Evolutionary conservation across 2,888 invertebrate species (phyloP).

Genomic region (Eucera pruinosa): DNA sequence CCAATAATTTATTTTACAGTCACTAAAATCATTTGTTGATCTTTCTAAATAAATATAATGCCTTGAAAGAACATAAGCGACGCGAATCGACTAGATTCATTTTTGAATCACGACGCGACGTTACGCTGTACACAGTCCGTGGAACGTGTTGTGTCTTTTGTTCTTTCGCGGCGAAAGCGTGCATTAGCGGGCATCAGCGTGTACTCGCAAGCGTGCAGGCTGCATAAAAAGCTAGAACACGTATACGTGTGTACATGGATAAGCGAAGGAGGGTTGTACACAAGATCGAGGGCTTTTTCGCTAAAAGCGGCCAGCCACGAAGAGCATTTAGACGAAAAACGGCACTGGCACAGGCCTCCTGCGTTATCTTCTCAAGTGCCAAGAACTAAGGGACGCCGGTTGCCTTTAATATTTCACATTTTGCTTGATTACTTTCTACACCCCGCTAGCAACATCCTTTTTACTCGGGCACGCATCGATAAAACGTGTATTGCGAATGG

Average conservation of each 20-base stretch:
- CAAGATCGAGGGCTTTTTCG: slow-evolving; percentile 57
- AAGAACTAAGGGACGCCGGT: slow-evolving; percentile 17
- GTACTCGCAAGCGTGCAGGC: slow-evolving; percentile 8
- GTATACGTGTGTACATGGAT: neutral
- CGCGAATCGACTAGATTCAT: neutral
- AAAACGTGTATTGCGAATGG: neutral
- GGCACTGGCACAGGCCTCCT: slow-evolving; percentile 43
- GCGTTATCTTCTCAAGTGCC: slow-evolving; percentile 51
- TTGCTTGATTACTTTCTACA: slow-evolving; percentile 68
- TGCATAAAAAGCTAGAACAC: slow-evolving; percentile 19
- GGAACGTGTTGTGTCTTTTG: slow-evolving; percentile 50
- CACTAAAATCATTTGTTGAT: too few species aligned
- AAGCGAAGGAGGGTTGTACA: slow-evolving; percentile 4
- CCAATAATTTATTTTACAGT: too few species aligned
- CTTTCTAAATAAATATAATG: too few species aligned
- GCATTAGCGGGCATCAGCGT: slow-evolving; percentile 45
- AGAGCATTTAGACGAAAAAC: slow-evolving; percentile 66
- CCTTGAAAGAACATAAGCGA: too few species aligned
- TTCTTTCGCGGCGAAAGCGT: slow-evolving; percentile 26
- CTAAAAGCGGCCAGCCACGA: slow-evolving; percentile 68
- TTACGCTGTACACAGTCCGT: neutral
- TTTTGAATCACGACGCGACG: neutral
- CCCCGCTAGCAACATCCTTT: neutral
- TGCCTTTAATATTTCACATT: slow-evolving; percentile 74
- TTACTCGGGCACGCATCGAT: neutral